Base-by-base conservation (phyloP, 2,113 vertebrate species). In the Hemiscyllium ocellatum region DNA sequence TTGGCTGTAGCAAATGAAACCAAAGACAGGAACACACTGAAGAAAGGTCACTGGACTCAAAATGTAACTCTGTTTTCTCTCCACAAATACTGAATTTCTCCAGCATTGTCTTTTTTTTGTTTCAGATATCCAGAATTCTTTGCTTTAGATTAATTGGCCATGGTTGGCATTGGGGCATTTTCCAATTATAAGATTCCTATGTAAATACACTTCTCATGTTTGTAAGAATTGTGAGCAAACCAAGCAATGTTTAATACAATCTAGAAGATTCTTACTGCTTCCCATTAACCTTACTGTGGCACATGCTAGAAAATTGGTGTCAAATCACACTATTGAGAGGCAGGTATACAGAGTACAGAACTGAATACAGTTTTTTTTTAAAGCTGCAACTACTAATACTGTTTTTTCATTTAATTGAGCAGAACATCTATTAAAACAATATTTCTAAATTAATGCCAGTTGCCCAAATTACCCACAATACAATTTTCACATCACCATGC, bases 401-500 rank as follows among this genome's bases (percentile, higher is more conserved):
- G 94, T 26, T 6, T 26, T 95, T 13, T 24, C 24, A 72, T 17
- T 72, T 70, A 72, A 70, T 76, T 52, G 68, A 52, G 52, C 26
- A 19, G 13, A 26, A 52, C 10, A 19, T 90, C 29, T 33, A 90
- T 61, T 50, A 52, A 70, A 52, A 12, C 69, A 52, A 95, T 22
- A 95, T 95, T 95, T 50, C 68, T 50, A 95, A 95, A 95, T 70
- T 72, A 95, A 76, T 50, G 24, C 24, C 69, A 19, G 47, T 72
- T 72, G 24, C 72, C 47, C 68, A 95, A 95, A 95, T 72, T 61
- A 50, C 68, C 29, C 68, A 50, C 19, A 29, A 52, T 70, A 29
- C 42, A 76, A 33, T 70, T 72, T 72, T 95, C 42, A 72, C 66
- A 95, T 72, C 42, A 52, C 94, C 94, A 47, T 50, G 69, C 24